phyloP scores from a whole-genome alignment of 1,140 invertebrate species.

The Anastrepha ludens region DNA sequence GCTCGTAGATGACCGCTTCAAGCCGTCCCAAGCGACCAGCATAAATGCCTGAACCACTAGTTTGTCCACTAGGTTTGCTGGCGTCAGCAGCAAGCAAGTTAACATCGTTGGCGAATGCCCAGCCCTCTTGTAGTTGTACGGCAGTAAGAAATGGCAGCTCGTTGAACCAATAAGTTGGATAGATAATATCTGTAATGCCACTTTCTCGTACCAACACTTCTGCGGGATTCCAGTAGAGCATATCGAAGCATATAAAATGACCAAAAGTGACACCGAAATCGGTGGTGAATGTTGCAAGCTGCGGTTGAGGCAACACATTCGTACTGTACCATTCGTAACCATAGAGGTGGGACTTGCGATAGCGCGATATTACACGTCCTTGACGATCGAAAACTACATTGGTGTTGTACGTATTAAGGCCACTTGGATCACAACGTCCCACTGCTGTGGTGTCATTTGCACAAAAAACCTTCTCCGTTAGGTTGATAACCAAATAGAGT shows the following conservation, averaged over 20 bases:
- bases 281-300: constrained; percentile 76
- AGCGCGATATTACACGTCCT: constrained; percentile 78
- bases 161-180: constrained; percentile 84
- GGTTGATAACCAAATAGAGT: constrained; percentile 68
- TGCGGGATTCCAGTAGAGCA: constrained; percentile 81
- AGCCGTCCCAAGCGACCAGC: constrained; percentile 71
- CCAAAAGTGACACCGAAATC: constrained; percentile 86
- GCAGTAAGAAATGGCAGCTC: constrained; percentile 80
- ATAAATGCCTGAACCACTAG: constrained; percentile 75
- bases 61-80: constrained; percentile 67
- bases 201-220: constrained; percentile 62
- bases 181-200: constrained; percentile 78
- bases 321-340: constrained; percentile 58
- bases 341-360: constrained; percentile 84
- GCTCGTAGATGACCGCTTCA: constrained; percentile 61
- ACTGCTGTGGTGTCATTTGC: constrained; percentile 42
- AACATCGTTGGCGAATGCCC: constrained; percentile 75
- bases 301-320: constrained; percentile 61
- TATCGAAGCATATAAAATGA: constrained; percentile 85
- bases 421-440: constrained; percentile 66
- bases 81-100: constrained; percentile 76
- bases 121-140: constrained; percentile 75
- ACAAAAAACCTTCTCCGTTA: constrained; percentile 67
- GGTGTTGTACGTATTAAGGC: constrained; percentile 78
- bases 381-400: constrained; percentile 82